A percentile compares a stretch with the other conserved stretches of the same genome.
These are phyloP conservation scores for Hippopotamus amphibius DNA, from an alignment of 2,113 vertebrate genomes.

Conservation along the genomic window DNA sequence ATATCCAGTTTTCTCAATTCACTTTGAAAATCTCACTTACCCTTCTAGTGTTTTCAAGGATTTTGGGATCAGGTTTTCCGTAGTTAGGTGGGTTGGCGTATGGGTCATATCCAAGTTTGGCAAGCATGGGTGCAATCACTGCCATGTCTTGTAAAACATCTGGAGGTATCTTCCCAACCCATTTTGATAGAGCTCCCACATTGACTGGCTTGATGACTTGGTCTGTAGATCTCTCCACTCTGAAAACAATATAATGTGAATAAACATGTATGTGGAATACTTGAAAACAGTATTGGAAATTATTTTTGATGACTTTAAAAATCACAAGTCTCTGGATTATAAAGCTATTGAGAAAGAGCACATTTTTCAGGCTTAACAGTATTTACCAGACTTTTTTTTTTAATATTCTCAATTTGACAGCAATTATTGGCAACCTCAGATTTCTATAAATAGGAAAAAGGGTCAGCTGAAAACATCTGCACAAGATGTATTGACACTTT, in stretches of 20 bases:
- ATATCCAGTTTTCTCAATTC: not conserved
- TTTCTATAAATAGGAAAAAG: constrained; percentile 49
- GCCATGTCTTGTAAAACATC: constrained; percentile 98
- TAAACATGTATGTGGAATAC: not conserved
- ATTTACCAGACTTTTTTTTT: constrained; percentile 8
- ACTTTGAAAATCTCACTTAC: constrained; percentile 86
- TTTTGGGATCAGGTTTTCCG: constrained; percentile 94
- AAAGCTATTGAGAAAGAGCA: not conserved
- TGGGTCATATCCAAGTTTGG: constrained; percentile 95
- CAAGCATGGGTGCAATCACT: constrained; percentile 96
- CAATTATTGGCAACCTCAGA: not conserved
- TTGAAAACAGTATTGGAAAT: not conserved
- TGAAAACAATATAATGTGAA: constrained; percentile 75
- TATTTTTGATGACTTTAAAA: constrained; percentile 37
- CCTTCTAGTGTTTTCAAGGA: constrained; percentile 97
- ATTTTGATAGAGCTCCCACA: constrained; percentile 96
- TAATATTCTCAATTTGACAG: constrained; percentile 29
- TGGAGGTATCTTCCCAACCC: constrained; percentile 97
- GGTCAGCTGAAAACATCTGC: constrained; percentile 41
- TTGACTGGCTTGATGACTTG: constrained; percentile 99
- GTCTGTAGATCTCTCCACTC: constrained; percentile 98
- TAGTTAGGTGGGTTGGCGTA: constrained; percentile 98
- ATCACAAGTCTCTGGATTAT: constrained; percentile 1
- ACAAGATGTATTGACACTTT: constrained; percentile 33
- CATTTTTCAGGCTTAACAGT: not conserved